Evolutionary conservation across 2,888 invertebrate species (phyloP), one percentile per base, ranked within the genome.

Genomic region (Balanococcus diminutus): DNA sequence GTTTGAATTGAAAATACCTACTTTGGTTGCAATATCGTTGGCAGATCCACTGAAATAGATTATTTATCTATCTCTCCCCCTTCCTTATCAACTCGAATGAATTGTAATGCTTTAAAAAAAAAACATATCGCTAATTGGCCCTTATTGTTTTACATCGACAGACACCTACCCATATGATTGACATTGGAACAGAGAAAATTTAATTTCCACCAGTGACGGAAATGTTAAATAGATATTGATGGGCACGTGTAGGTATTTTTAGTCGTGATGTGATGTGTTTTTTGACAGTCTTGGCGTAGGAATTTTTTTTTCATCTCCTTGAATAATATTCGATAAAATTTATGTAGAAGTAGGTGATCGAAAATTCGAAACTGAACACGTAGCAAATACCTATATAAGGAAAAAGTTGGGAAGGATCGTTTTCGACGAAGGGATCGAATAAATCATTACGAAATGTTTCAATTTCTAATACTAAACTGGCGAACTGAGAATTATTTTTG

Each of bases 11-110:
- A 46, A 46, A 46, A 46, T 46, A 14, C 42, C 14, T 42, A 46
- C 46, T n/a, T 56, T 46, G 46, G 46, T 46, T n/a, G 46, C 46
- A n/a, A n/a, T n/a, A 5, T 46, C 14, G 46, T 46, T 46, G 31
- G 72, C 72, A 72, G 72, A 72, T 72, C 72, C 32, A 72, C n/a
- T 32, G 5, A 72, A 31, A 72, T 67, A 67, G 67, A 67, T 67
- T 67, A 67, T 67, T 67, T 67, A 67, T 67, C 16, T n/a, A 16
- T 4, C 11, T 42, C 11, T 42, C 11, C 11, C n/a, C 3, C n/a
- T 46, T n/a, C n/a, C 46, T n/a, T n/a, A 36, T n/a, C n/a, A n/a
- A 36, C 46, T 2, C n/a, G n/a, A 46, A 46, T 46, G n/a, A n/a
- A 2, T 5, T 46, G n/a, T 2, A n/a, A 46, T 46, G 16, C 46